These are phyloP conservation scores for Sphyrna mokarran DNA, from an alignment of 2,113 vertebrate species.

Conservation along the genomic window DNA sequence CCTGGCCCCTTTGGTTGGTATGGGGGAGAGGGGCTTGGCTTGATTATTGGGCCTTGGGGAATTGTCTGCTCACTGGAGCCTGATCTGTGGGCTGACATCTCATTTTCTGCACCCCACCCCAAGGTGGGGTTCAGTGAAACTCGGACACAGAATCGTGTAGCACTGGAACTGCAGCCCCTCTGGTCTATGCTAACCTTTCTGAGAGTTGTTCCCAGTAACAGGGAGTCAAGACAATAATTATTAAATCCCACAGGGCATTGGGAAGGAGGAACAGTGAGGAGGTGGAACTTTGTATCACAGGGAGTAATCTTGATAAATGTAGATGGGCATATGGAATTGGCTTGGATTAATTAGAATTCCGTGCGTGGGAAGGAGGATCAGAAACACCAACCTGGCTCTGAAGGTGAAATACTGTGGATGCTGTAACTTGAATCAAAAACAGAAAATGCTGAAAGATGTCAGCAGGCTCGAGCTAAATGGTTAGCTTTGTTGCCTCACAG, in stretches of 20 bases:
- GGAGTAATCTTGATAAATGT: not conserved
- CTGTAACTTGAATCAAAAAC: too few relatives aligned
- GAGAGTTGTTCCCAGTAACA: not conserved
- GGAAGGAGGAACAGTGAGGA: not conserved
- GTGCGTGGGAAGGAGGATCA: too few relatives aligned
- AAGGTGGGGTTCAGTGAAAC: too few relatives aligned
- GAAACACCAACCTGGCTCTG: too few relatives aligned
- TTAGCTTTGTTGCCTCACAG: too few relatives aligned
- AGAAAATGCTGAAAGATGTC: too few relatives aligned
- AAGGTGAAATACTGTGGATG: too few relatives aligned
- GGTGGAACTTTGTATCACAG: not conserved
- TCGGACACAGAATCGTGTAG: too few relatives aligned
- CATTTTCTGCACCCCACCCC: not conserved
- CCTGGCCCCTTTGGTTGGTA: not conserved
- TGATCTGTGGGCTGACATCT: not conserved
- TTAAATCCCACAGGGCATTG: not conserved
- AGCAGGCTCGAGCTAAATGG: too few relatives aligned
- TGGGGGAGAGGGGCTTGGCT: not conserved
- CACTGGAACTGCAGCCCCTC: too few relatives aligned
- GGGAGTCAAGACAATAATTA: not conserved
- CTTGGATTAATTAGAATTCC: not conserved
- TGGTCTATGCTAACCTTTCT: not conserved
- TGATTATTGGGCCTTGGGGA: too few relatives aligned
- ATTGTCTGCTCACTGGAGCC: not conserved
- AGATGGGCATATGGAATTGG: not conserved